Conservation (phyloP, 1,140 invertebrate species). For the Schlechtendalia chinensis region DNA sequence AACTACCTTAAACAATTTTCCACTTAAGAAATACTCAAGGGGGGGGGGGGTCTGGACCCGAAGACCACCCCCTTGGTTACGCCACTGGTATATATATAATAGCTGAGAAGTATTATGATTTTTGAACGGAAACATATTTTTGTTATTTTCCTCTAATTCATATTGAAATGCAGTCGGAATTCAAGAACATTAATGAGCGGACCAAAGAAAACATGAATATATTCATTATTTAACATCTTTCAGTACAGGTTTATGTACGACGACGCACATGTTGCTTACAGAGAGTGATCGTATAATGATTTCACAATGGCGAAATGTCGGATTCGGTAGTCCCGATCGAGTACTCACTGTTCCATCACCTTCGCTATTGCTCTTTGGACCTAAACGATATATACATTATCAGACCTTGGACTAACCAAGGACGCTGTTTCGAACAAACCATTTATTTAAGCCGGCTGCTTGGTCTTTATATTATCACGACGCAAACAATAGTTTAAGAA, state of each 20-base stretch:
- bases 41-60: too few species aligned
- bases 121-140: too few species aligned
- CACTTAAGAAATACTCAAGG: too few species aligned
- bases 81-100: neutral
- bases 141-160: too few species aligned
- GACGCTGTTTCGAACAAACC: slow-evolving; percentile 3
- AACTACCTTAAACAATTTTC: too few species aligned
- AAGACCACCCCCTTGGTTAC: too few species aligned
- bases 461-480: neutral
- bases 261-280: neutral
- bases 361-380: slow-evolving; percentile 36
- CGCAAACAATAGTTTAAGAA: neutral
- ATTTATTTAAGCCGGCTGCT: neutral
- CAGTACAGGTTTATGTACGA: too few species aligned
- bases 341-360: slow-evolving; percentile 7
- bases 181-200: too few species aligned
- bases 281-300: neutral
- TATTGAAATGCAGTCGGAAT: too few species aligned
- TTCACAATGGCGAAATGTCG: neutral
- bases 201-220: too few species aligned
- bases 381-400: slow-evolving; percentile 2
- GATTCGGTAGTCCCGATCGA: neutral
- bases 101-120: too few species aligned
- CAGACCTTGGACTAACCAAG: slow-evolving; percentile 15
- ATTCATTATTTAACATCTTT: too few species aligned